Conservation (phyloP, 2,888 invertebrate species). For the Lasioglossum malachurum region DNA sequence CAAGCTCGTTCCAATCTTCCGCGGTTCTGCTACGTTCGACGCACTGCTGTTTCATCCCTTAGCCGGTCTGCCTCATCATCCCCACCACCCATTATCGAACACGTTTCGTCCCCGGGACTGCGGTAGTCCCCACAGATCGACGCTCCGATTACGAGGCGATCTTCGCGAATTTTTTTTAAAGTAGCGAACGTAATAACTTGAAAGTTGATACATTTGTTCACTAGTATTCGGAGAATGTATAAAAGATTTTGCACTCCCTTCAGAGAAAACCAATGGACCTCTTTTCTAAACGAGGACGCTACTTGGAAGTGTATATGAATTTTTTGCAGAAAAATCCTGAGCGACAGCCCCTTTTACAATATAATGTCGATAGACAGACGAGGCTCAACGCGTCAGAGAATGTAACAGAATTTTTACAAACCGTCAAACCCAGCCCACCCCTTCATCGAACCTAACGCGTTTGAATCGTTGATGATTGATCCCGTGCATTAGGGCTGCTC, state of each 20-base stretch:
- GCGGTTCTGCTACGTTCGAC: slow-evolving; percentile 18
- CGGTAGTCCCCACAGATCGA: not conserved
- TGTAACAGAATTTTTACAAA: not conserved
- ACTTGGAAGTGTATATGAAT: not conserved
- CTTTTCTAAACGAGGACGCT: not conserved
- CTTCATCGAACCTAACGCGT: not conserved
- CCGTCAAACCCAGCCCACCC: not conserved
- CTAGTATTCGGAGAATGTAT: not conserved
- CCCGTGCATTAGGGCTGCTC: not conserved
- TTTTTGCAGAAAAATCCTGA: too few relatives aligned
- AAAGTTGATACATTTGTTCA: not conserved
- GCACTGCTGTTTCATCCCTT: not conserved
- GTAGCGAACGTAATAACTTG: not conserved
- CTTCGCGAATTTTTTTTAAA: not conserved
- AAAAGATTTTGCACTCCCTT: too few relatives aligned
- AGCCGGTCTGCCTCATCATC: not conserved
- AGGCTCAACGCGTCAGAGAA: not conserved
- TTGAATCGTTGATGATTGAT: not conserved
- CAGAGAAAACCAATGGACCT: too few relatives aligned
- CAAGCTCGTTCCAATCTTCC: slow-evolving; percentile 31
- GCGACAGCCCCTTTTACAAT: not conserved
- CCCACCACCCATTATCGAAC: not conserved
- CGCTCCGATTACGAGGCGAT: not conserved
- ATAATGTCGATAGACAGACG: not conserved
- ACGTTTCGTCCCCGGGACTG: not conserved